Evolutionary conservation across 2,113 vertebrate genomes (phyloP).

Genomic region (Cercopithecus mona): DNA sequence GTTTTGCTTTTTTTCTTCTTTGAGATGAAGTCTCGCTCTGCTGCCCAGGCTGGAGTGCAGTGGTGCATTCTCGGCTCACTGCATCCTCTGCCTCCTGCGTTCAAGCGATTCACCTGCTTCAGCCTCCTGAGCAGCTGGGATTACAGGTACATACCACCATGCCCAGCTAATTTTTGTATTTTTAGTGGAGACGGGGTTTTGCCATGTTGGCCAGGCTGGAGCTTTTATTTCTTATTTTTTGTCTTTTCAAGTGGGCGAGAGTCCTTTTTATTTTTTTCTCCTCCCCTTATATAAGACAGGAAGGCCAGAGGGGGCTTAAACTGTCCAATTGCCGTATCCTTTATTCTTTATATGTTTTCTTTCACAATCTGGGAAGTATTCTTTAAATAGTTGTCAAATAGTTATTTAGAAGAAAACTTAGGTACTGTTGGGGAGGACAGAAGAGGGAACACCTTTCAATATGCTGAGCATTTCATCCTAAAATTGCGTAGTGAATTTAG

Average conservation of each 20-base stretch:
- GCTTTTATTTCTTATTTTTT: neutral
- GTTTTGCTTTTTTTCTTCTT: neutral
- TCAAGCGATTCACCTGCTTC: too few species aligned
- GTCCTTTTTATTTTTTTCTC: neutral
- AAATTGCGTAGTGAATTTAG: neutral
- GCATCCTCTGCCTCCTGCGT: too few species aligned
- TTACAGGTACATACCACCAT: too few species aligned
- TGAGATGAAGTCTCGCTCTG: too few species aligned
- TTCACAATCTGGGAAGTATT: neutral
- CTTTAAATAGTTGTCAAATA: neutral
- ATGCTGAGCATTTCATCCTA: neutral
- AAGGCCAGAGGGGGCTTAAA: neutral
- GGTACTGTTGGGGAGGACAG: neutral
- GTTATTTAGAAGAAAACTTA: neutral
- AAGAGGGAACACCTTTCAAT: neutral
- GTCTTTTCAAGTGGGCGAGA: neutral
- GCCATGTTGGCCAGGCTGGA: too few species aligned
- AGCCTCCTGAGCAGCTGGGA: too few species aligned
- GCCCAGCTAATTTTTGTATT: too few species aligned
- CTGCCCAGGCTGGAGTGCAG: too few species aligned
- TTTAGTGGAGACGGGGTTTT: too few species aligned
- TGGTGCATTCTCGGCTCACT: too few species aligned
- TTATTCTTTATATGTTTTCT: neutral
- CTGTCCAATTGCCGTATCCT: neutral
- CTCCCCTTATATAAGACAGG: neutral